Base-by-base conservation (phyloP, 2,888 invertebrate species). In the Heliconius ismenius region DNA sequence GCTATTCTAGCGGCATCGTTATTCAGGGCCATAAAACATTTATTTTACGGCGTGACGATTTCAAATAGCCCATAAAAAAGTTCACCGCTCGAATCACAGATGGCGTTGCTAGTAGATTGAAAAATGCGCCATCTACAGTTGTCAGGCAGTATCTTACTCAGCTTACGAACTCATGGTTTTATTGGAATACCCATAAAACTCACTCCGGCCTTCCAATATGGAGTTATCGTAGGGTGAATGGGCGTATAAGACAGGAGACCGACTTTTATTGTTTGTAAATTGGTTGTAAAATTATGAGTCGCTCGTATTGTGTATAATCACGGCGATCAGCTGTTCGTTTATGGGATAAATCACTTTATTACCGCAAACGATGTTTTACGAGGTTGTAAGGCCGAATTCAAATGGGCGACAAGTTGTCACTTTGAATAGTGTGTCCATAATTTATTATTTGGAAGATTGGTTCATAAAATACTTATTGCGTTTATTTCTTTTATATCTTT, bases 181-280 rank as follows among this genome's bases (percentile, higher is more conserved):
- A 94, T 94, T 92, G 91, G 90, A 87, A 87, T 89, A 76, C 76
- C 81, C 81, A 93, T 94, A 94, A 93, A 94, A 93, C 91, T 94
- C 92, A 87, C 86, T 86, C 85, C 88, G 86, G 87, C 83, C 86
- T 87, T 90, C 89, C 88, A 92, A 92, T 92, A 92, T 93, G 92
- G 92, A 92, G 92, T 93, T 92, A 92, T 92, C 89, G 88, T 89
- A 89, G 91, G 92, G 92, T 86, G 91, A 91, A 91, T 90, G 90
- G 89, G 91, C 90, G 91, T 90, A 90, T 91, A 91, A 92, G 91
- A 92, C 91, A 91, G 92, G 91, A 91, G 90, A 90, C 88, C 89
- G 91, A 92, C 92, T 94, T 94, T 94, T 94, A 94, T 94, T 94
- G 94, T 94, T 94, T 94, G 93, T 93, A 94, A 94, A 94, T 94